These are phyloP conservation scores for Petrolisthes cinctipes DNA, from an alignment of 2,888 invertebrate genomes.

Conservation along the genomic window DNA sequence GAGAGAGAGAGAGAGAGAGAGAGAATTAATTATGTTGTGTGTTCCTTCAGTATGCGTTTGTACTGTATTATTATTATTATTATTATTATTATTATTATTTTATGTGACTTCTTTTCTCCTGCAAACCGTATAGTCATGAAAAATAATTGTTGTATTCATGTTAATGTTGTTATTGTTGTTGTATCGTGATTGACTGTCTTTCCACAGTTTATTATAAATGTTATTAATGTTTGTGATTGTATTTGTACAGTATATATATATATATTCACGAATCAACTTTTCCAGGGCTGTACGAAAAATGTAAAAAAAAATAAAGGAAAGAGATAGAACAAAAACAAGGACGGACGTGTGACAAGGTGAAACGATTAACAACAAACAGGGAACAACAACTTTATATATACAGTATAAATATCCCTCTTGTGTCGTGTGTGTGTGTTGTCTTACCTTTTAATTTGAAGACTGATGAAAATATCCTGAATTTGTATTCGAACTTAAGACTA, in stretches of 20 bases:
- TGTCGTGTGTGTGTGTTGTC: too few relatives aligned
- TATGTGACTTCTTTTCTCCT: background rate
- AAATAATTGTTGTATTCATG: background rate
- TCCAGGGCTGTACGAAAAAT: background rate
- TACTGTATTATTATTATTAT: background rate
- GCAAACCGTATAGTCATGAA: background rate
- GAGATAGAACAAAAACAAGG: too few relatives aligned
- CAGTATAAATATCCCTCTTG: too few relatives aligned
- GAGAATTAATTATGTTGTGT: too few relatives aligned
- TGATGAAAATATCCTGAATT: background rate
- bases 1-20: too few relatives aligned
- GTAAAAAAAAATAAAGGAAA: background rate
- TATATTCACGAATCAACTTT: background rate
- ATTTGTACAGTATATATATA: background rate
- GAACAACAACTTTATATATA: too few relatives aligned
- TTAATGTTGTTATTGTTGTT: background rate
- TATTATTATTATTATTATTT: background rate
- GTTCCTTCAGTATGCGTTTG: background rate
- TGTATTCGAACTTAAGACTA: background rate
- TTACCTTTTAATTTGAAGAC: background rate
- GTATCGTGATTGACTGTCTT: background rate
- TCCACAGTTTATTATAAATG: background rate
- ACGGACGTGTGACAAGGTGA: too few relatives aligned
- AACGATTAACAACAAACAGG: too few relatives aligned
- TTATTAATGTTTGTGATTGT: background rate